These are phyloP conservation scores for Anthonomus grandis DNA, from an alignment of 1,140 invertebrate genomes.

Conservation along the genomic window DNA sequence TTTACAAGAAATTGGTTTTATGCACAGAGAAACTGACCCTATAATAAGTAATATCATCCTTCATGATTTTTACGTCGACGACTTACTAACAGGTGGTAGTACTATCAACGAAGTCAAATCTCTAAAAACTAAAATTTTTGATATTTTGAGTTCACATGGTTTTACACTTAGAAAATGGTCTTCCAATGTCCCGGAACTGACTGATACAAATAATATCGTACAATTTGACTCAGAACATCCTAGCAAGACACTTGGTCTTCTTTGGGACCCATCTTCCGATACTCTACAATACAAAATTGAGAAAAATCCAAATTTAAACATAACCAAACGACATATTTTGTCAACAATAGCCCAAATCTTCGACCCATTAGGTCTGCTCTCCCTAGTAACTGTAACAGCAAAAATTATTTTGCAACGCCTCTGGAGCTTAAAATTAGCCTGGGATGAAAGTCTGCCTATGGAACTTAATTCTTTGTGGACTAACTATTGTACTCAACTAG, in stretches of 20 bases:
- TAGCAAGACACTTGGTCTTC: neutral
- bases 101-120: conserved; percentile 8
- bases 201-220: neutral
- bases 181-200: conserved; percentile 10
- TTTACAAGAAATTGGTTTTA: conserved; percentile 37
- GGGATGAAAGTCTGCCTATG: too few species aligned
- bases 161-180: conserved; percentile 6
- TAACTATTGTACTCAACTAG: too few species aligned
- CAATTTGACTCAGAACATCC: neutral
- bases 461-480: too few species aligned
- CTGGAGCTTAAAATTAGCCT: too few species aligned
- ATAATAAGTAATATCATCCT: conserved; percentile 32
- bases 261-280: neutral
- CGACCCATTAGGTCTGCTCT: too few species aligned
- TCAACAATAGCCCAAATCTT: conserved; percentile 34
- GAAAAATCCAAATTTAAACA: neutral
- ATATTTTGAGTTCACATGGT: conserved; percentile 15
- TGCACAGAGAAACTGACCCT: conserved; percentile 25
- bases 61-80: conserved; percentile 52
- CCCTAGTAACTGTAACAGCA: too few species aligned
- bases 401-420: too few species aligned
- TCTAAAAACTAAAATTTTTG: conserved; percentile 39
- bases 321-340: conserved; percentile 40
- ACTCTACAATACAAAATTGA: neutral
- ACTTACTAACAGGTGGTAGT: conserved; percentile 45